phyloP scores from a whole-genome alignment of 2,113 vertebrate species.

The Lophius piscatorius region DNA sequence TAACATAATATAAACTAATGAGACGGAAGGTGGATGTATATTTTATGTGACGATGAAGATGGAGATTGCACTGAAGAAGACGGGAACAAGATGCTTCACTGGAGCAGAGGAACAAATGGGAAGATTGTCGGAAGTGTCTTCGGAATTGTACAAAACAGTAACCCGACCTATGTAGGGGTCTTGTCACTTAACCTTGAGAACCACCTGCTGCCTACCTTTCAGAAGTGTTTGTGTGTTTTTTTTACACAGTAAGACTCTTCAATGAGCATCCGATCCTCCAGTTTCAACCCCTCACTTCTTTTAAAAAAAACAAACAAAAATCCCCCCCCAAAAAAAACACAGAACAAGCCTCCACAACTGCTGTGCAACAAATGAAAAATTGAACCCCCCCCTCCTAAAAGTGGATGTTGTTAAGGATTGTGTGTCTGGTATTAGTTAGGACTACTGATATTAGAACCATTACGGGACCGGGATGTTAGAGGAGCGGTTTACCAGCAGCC shows the following conservation, averaged over 20 bases:
- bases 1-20: slow-evolving; percentile 72
- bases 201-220: slow-evolving; percentile 80
- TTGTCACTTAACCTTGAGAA: slow-evolving; percentile 70
- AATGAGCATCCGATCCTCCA: slow-evolving; percentile 29
- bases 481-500: slow-evolving; percentile 60
- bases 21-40: slow-evolving; percentile 63
- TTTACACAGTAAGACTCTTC: slow-evolving; percentile 55
- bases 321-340: slow-evolving; percentile 17
- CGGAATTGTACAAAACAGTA: slow-evolving; percentile 59
- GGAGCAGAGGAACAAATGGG: slow-evolving; percentile 14
- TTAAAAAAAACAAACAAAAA: slow-evolving; percentile 13
- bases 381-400: slow-evolving; percentile 27
- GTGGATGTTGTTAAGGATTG: slow-evolving; percentile 71
- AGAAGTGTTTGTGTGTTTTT: slow-evolving; percentile 68
- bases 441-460: slow-evolving; percentile 63
- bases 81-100: slow-evolving; percentile 35
- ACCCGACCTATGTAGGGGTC: slow-evolving; percentile 60
- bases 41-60: slow-evolving; percentile 49
- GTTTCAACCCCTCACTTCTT: slow-evolving; percentile 49
- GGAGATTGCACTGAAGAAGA: slow-evolving; percentile 64
- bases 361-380: slow-evolving; percentile 65
- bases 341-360: slow-evolving; percentile 63
- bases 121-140: slow-evolving; percentile 37
- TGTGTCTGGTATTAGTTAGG: slow-evolving; percentile 68
- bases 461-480: slow-evolving; percentile 43